A percentile compares a stretch with the other conserved stretches of the same genome.
phyloP scores from a whole-genome alignment of 2,888 invertebrate genomes.

The Chaetogeoica ovagalla region DNA sequence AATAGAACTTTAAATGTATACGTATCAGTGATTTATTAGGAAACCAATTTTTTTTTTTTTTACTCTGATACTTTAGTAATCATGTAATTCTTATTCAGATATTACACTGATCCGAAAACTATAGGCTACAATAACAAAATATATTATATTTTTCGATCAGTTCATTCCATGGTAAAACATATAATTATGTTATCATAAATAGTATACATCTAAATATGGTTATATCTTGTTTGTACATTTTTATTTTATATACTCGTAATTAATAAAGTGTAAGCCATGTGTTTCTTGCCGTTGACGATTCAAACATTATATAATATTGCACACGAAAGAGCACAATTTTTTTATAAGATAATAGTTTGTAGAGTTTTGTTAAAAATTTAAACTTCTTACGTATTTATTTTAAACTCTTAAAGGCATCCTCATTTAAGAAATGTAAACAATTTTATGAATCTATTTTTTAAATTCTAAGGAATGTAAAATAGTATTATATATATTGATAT shows the following conservation, averaged over 20 bases:
- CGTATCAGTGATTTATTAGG: too few species aligned
- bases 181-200: too few species aligned
- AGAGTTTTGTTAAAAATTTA: neutral
- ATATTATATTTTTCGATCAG: too few species aligned
- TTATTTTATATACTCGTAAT: neutral
- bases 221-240: neutral
- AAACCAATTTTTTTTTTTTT: too few species aligned
- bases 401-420: neutral
- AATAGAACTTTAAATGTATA: too few species aligned
- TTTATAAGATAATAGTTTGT: constrained; percentile 3
- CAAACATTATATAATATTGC: neutral
- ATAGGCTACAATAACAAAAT: too few species aligned
- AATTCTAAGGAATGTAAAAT: neutral
- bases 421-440: neutral
- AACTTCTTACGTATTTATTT: neutral
- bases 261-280: neutral
- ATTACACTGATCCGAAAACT: too few species aligned
- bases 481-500: too few species aligned
- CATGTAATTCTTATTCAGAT: too few species aligned
- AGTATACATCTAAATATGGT: neutral
- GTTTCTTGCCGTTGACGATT: neutral
- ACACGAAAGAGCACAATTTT: neutral
- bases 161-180: too few species aligned
- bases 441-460: neutral
- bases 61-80: too few species aligned